Base-by-base conservation (phyloP, 2,888 invertebrate species). In the Ephialtes manifestator region DNA sequence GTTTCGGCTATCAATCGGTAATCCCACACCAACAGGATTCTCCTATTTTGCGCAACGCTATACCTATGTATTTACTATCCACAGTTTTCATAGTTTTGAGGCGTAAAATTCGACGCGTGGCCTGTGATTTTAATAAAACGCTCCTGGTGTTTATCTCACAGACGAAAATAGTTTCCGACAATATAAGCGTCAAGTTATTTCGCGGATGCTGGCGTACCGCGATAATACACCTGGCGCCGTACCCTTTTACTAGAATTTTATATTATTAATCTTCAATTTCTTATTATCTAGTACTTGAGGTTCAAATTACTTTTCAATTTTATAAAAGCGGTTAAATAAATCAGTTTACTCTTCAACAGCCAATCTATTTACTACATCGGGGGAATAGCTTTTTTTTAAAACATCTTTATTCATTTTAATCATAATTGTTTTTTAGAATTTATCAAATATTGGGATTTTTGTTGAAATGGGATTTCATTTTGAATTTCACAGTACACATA, bases 1-100 rank as follows among this genome's bases (percentile, higher is more conserved):
- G 70, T 85, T 85, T 81, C 55, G 65, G 39, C 78, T 78, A 81
- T 84, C 81, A 81, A 84, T 79, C 78, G 84, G 55, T n/a, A 39
- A 85, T 79, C 51, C 51, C 11, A 8, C 55, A 55, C 51, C 51
- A 53, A 35, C 15, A 20, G 15, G 46, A 24, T 43, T 65, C 53
- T 74, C 28, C 51, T 51, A 35, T 46, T 63, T n/a, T 60, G 8
- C 48, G 28, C 51, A 60, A 70, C 2, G 20, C 46, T 60, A 67
- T 55, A 67, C 13, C 63, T 60, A 18, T 43, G n/a, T 35, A 15
- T 71, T 15, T 3, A 0, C 18, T 80, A 43, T 80, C 20, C 18
- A 51, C 24, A 28, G 18, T 71, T 72, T 39, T 46, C 10, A 24
- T 24, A n/a, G 48, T 28, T 71, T 70, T 53, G 35, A 18, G 55